These are phyloP conservation scores for Cololabis saira DNA, from an alignment of 2,113 vertebrate genomes.

Conservation along the genomic window DNA sequence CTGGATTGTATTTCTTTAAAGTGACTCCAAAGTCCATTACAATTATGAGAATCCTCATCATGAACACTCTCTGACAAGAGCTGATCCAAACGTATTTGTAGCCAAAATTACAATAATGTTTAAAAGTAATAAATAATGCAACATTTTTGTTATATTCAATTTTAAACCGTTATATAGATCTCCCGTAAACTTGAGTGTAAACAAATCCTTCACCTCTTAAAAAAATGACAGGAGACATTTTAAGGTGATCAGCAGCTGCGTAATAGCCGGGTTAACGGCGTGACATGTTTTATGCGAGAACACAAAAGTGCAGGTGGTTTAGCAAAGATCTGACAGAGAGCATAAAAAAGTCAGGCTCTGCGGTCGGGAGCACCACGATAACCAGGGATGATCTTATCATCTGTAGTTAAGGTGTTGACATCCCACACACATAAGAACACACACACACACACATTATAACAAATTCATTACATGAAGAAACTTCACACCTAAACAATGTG, in stretches of 20 bases:
- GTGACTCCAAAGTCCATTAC: conserved; percentile 16
- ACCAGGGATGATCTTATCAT: conserved; percentile 58
- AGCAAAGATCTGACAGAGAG: conserved; percentile 39
- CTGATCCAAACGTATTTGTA: background rate
- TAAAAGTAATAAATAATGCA: too few relatives aligned
- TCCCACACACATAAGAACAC: conserved; percentile 1
- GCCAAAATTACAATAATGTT: too few relatives aligned
- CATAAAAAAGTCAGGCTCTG: conserved; percentile 47
- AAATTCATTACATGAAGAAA: conserved; percentile 34
- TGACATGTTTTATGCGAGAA: conserved; percentile 31
- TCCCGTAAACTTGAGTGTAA: background rate
- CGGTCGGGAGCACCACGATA: conserved; percentile 26
- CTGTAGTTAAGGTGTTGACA: conserved; percentile 29
- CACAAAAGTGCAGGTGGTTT: conserved; percentile 37
- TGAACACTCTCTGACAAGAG: background rate
- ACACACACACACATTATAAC: conserved; percentile 12
- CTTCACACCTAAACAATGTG: too few relatives aligned
- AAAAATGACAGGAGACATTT: conserved; percentile 11
- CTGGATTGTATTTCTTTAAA: conserved; percentile 44
- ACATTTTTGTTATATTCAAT: too few relatives aligned
- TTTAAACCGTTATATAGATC: too few relatives aligned
- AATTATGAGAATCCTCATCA: background rate
- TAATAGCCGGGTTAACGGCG: conserved; percentile 14
- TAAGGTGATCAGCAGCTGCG: conserved; percentile 9
- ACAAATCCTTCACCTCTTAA: conserved; percentile 14